A percentile compares a stretch with the other conserved stretches of the same genome.
phyloP scores from a whole-genome alignment of 1,140 invertebrate species.

The Trichonephila inaurata region DNA sequence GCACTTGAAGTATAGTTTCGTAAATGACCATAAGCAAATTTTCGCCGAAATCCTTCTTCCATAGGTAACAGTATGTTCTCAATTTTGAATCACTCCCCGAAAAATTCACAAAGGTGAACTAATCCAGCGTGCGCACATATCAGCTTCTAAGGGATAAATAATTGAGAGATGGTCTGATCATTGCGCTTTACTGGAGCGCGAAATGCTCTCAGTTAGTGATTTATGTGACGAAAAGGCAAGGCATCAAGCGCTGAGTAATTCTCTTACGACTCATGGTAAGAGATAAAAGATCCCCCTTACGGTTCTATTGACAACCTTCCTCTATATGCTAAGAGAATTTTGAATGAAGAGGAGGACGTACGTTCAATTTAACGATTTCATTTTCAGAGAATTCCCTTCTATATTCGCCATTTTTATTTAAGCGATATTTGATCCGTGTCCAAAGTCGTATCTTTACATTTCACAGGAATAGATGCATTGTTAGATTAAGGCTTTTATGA shows the following conservation, averaged over 20 bases:
- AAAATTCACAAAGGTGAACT: constrained; percentile 47
- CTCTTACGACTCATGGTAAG: not conserved
- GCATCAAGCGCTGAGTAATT: constrained; percentile 53
- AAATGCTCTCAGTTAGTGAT: constrained; percentile 62
- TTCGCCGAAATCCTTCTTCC: not conserved
- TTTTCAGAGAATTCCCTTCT: not conserved
- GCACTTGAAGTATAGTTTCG: too few relatives aligned
- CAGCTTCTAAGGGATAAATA: constrained; percentile 63
- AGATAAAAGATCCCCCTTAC: constrained; percentile 46
- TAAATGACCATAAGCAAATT: not conserved
- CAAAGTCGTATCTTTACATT: not conserved
- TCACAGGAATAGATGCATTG: not conserved
- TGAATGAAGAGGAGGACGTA: constrained; percentile 35
- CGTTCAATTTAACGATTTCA: constrained; percentile 27
- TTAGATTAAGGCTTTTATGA: constrained; percentile 28
- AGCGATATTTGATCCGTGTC: constrained; percentile 18
- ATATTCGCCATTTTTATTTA: constrained; percentile 20
- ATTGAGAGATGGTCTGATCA: constrained; percentile 68
- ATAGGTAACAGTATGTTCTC: not conserved
- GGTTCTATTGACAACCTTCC: constrained; percentile 37
- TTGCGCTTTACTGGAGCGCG: constrained; percentile 56
- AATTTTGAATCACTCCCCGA: constrained; percentile 47
- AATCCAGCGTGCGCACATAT: constrained; percentile 41
- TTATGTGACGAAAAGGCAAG: constrained; percentile 63
- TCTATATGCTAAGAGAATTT: constrained; percentile 53